A percentile compares a stretch with the other conserved stretches of the same genome.
phyloP scores from a whole-genome alignment of 2,797 vertebrate species.

The Sebastes nivosus region DNA sequence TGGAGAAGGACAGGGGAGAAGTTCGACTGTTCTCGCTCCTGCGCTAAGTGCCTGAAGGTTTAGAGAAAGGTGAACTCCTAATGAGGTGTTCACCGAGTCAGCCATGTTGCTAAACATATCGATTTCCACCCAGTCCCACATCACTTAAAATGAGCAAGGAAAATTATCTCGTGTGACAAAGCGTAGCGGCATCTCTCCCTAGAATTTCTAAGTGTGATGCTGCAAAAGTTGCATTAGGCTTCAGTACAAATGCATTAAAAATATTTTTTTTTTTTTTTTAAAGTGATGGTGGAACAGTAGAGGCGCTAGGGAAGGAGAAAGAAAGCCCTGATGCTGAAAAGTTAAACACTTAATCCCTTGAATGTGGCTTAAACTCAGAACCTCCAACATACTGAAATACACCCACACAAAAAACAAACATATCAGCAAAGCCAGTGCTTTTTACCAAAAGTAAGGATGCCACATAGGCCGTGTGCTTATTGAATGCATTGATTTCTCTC shows the following conservation, averaged over 20 bases:
- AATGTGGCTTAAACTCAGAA: neutral
- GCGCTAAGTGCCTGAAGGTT: constrained; percentile 47
- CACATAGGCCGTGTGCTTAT: neutral
- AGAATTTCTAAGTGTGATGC: neutral
- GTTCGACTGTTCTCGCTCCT: constrained; percentile 17
- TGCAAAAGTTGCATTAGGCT: neutral
- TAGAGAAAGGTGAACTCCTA: constrained; percentile 61
- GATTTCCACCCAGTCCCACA: constrained; percentile 51
- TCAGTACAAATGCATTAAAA: neutral
- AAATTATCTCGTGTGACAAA: constrained; percentile 44
- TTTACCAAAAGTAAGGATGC: neutral
- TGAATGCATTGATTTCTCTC: neutral
- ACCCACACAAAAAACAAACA: neutral
- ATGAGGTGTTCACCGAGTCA: constrained; percentile 66
- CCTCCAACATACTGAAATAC: neutral
- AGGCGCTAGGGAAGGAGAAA: neutral
- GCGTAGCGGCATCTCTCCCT: neutral
- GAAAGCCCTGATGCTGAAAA: neutral
- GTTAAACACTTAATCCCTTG: neutral
- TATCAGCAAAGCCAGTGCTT: neutral
- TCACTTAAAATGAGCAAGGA: constrained; percentile 43
- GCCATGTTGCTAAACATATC: constrained; percentile 58
- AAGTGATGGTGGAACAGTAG: neutral
- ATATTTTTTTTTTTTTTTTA: neutral
- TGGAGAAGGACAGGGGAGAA: constrained; percentile 14